Percentiles rank a stretch among this genome's conserved stretches.
Evolutionary conservation across 2,888 invertebrate genomes (phyloP).

Genomic region (Drosophila emarginata): DNA sequence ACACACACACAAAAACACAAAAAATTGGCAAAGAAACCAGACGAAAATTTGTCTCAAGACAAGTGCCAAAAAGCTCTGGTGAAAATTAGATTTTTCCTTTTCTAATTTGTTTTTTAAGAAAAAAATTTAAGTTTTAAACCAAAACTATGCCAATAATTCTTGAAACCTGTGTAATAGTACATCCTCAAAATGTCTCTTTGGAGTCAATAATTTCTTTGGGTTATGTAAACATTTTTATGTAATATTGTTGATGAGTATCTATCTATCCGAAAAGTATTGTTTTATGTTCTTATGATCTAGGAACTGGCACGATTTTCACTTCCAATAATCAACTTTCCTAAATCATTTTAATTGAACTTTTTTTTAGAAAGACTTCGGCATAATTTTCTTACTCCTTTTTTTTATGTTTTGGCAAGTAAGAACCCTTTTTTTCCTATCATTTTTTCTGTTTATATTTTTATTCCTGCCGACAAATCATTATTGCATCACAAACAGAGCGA

Average conservation of each 20-base stretch:
- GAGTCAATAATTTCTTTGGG: no score
- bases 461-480: constrained; percentile 42
- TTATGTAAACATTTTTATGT: no score
- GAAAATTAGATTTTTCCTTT: not conserved
- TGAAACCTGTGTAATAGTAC: not conserved
- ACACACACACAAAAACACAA: constrained; percentile 4
- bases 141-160: constrained; percentile 27
- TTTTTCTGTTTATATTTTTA: constrained; percentile 31
- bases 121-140: constrained; percentile 42
- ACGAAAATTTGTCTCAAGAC: not conserved
- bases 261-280: no score
- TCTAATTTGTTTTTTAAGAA: constrained; percentile 9
- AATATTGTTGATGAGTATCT: no score
- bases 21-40: not conserved
- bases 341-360: no score
- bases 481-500: constrained; percentile 22
- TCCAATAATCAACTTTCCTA: no score
- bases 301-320: no score
- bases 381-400: constrained; percentile 21
- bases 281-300: no score
- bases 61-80: constrained; percentile 11
- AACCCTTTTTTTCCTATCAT: constrained; percentile 6
- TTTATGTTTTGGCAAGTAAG: constrained; percentile 36
- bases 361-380: constrained; percentile 20
- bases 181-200: no score